Evolutionary conservation across 2,113 vertebrate species (phyloP).

Genomic region (Sorex fumeus): DNA sequence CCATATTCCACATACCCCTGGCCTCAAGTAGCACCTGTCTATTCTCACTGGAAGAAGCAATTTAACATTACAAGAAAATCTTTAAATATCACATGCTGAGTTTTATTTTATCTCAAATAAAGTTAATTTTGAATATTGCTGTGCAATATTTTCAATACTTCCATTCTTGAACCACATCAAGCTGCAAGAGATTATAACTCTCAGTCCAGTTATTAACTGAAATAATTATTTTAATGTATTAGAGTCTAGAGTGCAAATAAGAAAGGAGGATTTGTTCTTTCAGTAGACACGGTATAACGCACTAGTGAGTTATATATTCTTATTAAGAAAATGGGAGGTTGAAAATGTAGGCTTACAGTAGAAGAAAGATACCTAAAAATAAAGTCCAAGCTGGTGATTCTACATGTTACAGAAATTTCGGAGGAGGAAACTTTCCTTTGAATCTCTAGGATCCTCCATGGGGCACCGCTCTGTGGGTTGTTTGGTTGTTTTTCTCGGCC

Average conservation of each 20-base stretch:
- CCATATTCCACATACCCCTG: background rate
- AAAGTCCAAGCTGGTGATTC: background rate
- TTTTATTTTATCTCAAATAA: slow-evolving; percentile 47
- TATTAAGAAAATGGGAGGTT: background rate
- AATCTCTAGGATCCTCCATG: background rate
- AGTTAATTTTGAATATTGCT: background rate
- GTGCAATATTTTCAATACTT: slow-evolving; percentile 23
- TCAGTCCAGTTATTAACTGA: background rate
- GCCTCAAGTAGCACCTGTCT: background rate
- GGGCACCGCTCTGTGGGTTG: background rate
- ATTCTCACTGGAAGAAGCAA: background rate
- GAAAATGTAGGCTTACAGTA: background rate
- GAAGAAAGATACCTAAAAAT: background rate
- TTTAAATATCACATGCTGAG: background rate
- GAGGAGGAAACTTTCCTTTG: background rate
- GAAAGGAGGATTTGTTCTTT: background rate
- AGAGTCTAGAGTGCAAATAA: slow-evolving; percentile 4
- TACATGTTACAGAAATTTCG: background rate
- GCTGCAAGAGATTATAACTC: slow-evolving; percentile 45
- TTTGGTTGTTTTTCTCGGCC: too few relatives aligned
- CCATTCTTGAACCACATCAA: slow-evolving; percentile 11
- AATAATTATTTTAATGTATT: slow-evolving; percentile 23
- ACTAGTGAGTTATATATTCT: background rate
- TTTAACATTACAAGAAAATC: background rate
- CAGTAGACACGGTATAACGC: background rate